These are phyloP conservation scores for Bathynomus jamesi DNA, from an alignment of 1,140 invertebrate genomes.

Conservation along the genomic window DNA sequence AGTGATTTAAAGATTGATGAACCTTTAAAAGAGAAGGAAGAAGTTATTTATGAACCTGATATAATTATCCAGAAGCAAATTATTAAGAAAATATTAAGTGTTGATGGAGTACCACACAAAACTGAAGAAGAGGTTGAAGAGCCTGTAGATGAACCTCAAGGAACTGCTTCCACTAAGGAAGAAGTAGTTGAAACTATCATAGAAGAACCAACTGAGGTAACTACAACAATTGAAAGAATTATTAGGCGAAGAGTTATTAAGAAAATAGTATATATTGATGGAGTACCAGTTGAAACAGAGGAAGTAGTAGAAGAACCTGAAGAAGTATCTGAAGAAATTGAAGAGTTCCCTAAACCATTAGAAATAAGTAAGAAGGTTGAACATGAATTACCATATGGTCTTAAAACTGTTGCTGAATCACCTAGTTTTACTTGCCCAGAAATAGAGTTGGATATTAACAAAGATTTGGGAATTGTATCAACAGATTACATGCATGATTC, in stretches of 20 bases:
- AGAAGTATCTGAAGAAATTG: conserved; percentile 2
- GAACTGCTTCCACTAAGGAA: neutral
- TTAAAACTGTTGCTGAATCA: too few relatives aligned
- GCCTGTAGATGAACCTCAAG: neutral
- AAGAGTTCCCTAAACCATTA: too few relatives aligned
- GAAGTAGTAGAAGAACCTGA: conserved; percentile 17
- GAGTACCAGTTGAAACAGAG: conserved; percentile 15
- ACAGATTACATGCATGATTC: too few relatives aligned
- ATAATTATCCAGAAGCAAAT: neutral
- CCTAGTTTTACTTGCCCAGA: too few relatives aligned
- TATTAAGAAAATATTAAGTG: conserved; percentile 11
- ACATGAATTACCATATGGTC: too few relatives aligned
- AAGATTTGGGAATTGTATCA: too few relatives aligned
- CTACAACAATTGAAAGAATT: conserved; percentile 1
- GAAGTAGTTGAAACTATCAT: neutral
- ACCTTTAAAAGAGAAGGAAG: neutral
- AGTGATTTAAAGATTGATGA: neutral
- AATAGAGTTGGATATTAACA: too few relatives aligned
- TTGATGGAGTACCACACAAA: conserved; percentile 10
- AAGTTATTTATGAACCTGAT: conserved; percentile 4
- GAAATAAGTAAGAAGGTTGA: too few relatives aligned
- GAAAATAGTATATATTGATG: conserved; percentile 16
- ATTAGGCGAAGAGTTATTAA: conserved; percentile 11
- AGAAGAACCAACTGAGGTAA: neutral
- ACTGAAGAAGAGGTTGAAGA: conserved; percentile 3